Evolutionary conservation across 2,113 vertebrate species (phyloP).

Genomic region (Prunella fulvescens): DNA sequence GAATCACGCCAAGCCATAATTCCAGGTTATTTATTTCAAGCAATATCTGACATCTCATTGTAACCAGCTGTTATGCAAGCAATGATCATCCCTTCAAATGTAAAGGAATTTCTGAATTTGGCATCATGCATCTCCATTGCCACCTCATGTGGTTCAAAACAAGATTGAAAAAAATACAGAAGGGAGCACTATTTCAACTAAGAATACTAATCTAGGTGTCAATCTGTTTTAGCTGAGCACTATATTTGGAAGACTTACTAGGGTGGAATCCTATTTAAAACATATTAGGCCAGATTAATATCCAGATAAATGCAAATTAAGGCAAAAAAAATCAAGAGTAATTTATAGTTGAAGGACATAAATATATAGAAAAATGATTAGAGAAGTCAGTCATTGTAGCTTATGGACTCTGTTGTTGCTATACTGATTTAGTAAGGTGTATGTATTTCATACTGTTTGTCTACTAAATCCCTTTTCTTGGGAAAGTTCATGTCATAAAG

Average conservation of each 20-base stretch:
- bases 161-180: background rate
- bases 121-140: background rate
- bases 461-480: background rate
- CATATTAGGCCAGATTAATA: background rate
- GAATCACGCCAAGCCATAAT: background rate
- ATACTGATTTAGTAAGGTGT: background rate
- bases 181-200: background rate
- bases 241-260: background rate
- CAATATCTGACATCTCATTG: background rate
- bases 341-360: background rate
- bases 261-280: background rate
- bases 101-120: background rate
- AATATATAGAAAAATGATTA: background rate
- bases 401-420: background rate
- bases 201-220: background rate
- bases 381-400: background rate
- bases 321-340: background rate
- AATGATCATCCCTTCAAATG: background rate
- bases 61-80: background rate
- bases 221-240: background rate
- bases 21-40: background rate
- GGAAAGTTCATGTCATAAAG: background rate
- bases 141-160: background rate
- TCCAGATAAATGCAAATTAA: background rate
- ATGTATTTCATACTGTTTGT: background rate